phyloP scores from a whole-genome alignment of 2,113 vertebrate genomes.

The Picathartes gymnocephalus region DNA sequence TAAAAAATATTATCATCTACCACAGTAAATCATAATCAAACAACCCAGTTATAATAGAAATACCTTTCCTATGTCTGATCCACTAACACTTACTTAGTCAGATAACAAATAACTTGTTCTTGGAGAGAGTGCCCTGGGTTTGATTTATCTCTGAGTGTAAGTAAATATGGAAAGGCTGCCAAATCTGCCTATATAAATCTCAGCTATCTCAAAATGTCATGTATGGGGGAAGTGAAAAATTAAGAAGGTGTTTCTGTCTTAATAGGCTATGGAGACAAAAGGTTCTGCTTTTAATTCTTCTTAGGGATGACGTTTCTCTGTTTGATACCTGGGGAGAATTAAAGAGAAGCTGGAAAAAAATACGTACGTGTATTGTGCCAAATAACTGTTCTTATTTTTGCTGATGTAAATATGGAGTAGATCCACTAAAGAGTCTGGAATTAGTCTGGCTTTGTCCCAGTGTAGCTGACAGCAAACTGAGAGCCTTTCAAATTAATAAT shows the following conservation, averaged over 20 bases:
- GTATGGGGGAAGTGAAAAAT: slow-evolving; percentile 49
- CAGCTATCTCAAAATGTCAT: slow-evolving; percentile 52
- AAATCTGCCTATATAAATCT: slow-evolving; percentile 67
- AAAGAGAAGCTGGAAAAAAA: slow-evolving; percentile 1
- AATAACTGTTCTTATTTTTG: slow-evolving; percentile 1
- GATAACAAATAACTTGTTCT: slow-evolving; percentile 72
- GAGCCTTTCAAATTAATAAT: slow-evolving; percentile 22
- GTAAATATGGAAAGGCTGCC: slow-evolving; percentile 70
- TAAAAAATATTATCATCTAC: slow-evolving; percentile 49
- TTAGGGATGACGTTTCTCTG: neutral
- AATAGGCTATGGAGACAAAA: slow-evolving; percentile 28
- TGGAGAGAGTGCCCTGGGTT: slow-evolving; percentile 51
- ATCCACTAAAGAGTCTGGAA: slow-evolving; percentile 15
- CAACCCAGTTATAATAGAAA: slow-evolving; percentile 65
- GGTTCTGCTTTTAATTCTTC: slow-evolving; percentile 35
- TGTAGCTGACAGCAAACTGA: slow-evolving; percentile 4
- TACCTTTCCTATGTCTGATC: slow-evolving; percentile 65
- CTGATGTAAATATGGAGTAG: slow-evolving; percentile 38
- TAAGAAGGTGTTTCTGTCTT: slow-evolving; percentile 58
- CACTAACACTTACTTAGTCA: slow-evolving; percentile 67
- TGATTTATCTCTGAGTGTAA: slow-evolving; percentile 69
- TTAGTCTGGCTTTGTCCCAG: slow-evolving; percentile 16
- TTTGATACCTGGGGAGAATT: slow-evolving; percentile 42
- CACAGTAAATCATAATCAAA: slow-evolving; percentile 57
- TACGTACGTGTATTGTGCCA: neutral